phyloP scores from a whole-genome alignment of 2,113 vertebrate species.

The Eublepharis macularius region DNA sequence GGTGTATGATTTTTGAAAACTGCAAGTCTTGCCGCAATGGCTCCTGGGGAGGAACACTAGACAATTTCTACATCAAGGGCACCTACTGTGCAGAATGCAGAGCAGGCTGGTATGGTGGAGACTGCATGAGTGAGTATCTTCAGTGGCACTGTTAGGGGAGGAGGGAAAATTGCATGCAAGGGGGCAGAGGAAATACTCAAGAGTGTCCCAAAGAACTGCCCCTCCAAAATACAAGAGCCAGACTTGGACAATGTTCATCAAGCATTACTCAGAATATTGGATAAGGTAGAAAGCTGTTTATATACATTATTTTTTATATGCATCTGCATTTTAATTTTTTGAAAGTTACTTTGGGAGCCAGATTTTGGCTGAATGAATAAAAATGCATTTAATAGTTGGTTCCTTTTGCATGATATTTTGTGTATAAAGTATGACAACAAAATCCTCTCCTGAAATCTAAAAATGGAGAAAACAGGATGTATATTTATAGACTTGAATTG shows the following conservation, averaged over 20 bases:
- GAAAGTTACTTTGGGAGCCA: no score
- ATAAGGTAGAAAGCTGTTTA: background rate
- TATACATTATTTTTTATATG: no score
- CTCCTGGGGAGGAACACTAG: conserved; percentile 89
- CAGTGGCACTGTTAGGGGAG: background rate
- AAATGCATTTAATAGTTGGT: background rate
- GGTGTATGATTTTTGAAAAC: conserved; percentile 96
- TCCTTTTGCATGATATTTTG: background rate
- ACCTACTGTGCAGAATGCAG: conserved; percentile 92
- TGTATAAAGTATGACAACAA: background rate
- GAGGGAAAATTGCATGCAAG: no score
- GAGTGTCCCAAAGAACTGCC: background rate
- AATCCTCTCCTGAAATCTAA: background rate
- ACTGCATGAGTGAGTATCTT: conserved; percentile 92
- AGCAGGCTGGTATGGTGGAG: conserved; percentile 95
- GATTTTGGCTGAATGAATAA: no score
- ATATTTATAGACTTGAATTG: background rate
- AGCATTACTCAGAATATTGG: background rate
- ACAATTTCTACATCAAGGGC: conserved; percentile 93
- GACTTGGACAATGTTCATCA: background rate
- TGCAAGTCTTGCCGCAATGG: conserved; percentile 95
- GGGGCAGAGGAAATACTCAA: background rate
- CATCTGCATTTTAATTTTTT: no score
- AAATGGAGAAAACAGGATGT: background rate
- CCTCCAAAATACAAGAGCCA: accelerated